These are phyloP conservation scores for Anthopleura sola DNA, from an alignment of 64 coral and sea anemone genomes.

Conservation along the genomic window DNA sequence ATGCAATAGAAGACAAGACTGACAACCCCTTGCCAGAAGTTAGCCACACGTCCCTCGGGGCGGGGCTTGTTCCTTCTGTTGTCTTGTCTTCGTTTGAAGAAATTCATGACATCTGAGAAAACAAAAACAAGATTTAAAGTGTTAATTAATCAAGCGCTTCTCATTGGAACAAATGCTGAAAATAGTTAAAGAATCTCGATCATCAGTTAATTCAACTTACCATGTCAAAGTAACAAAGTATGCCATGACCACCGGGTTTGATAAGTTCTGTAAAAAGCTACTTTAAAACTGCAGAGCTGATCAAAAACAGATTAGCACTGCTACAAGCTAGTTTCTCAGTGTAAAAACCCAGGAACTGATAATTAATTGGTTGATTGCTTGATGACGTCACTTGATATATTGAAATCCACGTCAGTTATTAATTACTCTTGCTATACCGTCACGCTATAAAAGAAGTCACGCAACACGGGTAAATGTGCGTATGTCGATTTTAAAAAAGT, in stretches of 20 bases:
- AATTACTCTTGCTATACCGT: no score
- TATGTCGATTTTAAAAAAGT: no score
- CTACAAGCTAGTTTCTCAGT: no score
- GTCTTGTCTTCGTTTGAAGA: slow-evolving; percentile 2
- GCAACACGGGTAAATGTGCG: no score
- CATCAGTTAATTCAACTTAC: not conserved
- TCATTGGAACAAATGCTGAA: no score
- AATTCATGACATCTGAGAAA: not conserved
- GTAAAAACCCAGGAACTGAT: no score
- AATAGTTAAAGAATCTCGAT: not conserved
- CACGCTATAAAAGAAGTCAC: no score
- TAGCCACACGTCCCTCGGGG: not conserved
- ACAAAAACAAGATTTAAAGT: not conserved
- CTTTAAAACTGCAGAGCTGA: not conserved
- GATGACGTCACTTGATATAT: no score
- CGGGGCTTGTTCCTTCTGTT: not conserved
- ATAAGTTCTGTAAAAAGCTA: not conserved
- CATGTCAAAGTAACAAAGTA: not conserved
- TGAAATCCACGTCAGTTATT: no score
- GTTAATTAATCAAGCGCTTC: no score
- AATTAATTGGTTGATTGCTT: no score
- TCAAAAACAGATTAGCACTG: not conserved
- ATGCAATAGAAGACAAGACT: slow-evolving; percentile 4
- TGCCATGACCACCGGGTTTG: not conserved
- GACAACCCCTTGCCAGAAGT: not conserved